A percentile compares a stretch with the other conserved stretches of the same genome.
Evolutionary conservation across 1,140 invertebrate species (phyloP).

Genomic region (Cyrtorhinus lividipennis): DNA sequence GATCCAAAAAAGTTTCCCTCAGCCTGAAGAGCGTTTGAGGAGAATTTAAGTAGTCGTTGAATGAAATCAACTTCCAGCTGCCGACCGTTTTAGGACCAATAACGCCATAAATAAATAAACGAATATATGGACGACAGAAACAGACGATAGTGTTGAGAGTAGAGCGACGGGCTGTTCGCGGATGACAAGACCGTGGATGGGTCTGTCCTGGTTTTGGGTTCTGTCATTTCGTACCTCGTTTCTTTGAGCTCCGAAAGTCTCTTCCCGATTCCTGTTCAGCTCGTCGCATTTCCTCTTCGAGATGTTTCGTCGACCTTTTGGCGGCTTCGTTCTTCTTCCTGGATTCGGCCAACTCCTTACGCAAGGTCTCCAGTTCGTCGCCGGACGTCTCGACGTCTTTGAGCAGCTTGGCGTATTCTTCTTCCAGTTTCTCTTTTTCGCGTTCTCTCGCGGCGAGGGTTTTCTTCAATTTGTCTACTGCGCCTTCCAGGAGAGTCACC

Average conservation of each 20-base stretch:
- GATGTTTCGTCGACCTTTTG: slow-evolving; percentile 18
- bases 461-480: slow-evolving; percentile 13
- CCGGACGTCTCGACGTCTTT: slow-evolving; percentile 21
- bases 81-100: slow-evolving; percentile 8
- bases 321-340: slow-evolving; percentile 19
- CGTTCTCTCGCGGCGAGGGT: slow-evolving; percentile 21
- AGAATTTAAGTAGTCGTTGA: too few relatives aligned
- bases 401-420: slow-evolving; percentile 19
- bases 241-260: neutral
- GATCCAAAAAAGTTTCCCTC: too few relatives aligned
- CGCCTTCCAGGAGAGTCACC: slow-evolving; percentile 14
- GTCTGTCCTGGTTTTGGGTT: neutral
- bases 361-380: slow-evolving; percentile 20
- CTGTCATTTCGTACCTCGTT: slow-evolving; percentile 8
- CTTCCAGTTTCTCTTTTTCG: slow-evolving; percentile 21
- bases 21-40: too few relatives aligned
- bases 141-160: neutral
- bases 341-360: slow-evolving; percentile 16
- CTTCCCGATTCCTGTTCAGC: neutral
- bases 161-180: neutral
- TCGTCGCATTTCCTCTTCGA: slow-evolving; percentile 17
- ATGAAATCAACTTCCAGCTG: neutral
- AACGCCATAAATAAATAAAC: slow-evolving; percentile 22
- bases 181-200: neutral
- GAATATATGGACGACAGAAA: slow-evolving; percentile 15